Percentiles rank a stretch among this genome's conserved stretches.
phyloP scores from a whole-genome alignment of 2,888 invertebrate genomes.

The Plutella xylostella region DNA sequence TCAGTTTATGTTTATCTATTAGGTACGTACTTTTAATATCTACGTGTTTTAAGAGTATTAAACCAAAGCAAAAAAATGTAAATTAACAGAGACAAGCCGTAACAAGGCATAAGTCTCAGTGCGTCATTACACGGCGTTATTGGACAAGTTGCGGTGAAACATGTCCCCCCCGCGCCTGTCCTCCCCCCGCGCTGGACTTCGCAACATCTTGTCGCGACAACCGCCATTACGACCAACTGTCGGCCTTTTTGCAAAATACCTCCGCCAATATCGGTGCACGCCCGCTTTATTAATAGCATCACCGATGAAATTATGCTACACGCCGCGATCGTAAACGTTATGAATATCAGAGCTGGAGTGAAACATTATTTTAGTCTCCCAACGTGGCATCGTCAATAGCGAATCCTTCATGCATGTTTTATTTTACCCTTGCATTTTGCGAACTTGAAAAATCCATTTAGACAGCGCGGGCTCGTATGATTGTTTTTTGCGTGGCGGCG shows the following conservation, averaged over 20 bases:
- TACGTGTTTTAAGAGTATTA: too few relatives aligned
- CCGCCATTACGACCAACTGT: conserved; percentile 57
- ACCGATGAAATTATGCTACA: too few relatives aligned
- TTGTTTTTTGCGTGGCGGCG: conserved; percentile 54
- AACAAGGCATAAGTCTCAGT: too few relatives aligned
- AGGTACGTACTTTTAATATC: too few relatives aligned
- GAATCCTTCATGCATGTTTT: neutral
- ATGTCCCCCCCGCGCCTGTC: conserved; percentile 40
- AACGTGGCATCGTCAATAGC: neutral
- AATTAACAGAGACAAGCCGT: too few relatives aligned
- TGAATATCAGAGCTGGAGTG: too few relatives aligned
- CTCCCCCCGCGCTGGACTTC: conserved; percentile 28
- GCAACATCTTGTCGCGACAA: conserved; percentile 60
- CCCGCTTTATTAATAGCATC: conserved; percentile 1
- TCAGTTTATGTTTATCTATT: too few relatives aligned
- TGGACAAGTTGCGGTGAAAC: conserved; percentile 59
- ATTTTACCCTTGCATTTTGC: conserved; percentile 14
- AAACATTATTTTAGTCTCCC: too few relatives aligned
- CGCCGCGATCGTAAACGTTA: too few relatives aligned
- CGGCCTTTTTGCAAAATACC: conserved; percentile 18
- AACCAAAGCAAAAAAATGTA: too few relatives aligned
- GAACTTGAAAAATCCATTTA: conserved; percentile 58
- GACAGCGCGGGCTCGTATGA: conserved; percentile 37
- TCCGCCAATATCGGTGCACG: neutral
- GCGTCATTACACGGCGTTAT: conserved; percentile 58